phyloP scores from a whole-genome alignment of 2,113 vertebrate genomes.

The Picathartes gymnocephalus region DNA sequence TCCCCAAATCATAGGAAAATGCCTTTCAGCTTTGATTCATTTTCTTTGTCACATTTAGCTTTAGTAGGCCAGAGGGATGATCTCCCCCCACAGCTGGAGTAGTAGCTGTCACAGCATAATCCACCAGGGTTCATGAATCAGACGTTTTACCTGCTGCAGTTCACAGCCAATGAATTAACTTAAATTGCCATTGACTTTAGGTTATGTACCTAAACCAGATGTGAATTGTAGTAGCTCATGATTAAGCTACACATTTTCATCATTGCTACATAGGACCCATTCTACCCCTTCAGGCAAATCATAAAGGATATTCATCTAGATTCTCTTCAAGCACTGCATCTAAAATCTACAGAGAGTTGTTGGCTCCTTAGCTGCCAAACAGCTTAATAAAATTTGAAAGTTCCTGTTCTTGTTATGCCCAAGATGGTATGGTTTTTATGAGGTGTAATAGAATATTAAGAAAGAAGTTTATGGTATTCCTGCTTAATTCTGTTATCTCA shows the following conservation, averaged over 20 bases:
- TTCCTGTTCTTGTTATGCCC: background rate
- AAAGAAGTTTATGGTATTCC: background rate
- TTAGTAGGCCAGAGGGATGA: background rate
- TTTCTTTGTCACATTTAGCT: background rate
- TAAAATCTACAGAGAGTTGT: background rate
- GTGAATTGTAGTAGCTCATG: background rate
- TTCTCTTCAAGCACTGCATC: background rate
- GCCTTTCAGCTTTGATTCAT: background rate
- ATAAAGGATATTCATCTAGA: background rate
- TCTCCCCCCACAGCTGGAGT: background rate
- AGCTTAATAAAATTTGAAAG: background rate
- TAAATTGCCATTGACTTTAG: background rate
- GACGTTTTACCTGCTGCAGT: background rate
- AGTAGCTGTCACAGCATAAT: background rate
- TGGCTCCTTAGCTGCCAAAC: background rate
- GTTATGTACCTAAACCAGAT: background rate
- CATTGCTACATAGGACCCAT: background rate
- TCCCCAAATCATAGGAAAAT: background rate
- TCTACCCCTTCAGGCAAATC: background rate
- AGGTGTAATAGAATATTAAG: conserved; percentile 1
- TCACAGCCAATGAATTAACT: conserved; percentile 3
- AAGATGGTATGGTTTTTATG: background rate
- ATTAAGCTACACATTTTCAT: background rate
- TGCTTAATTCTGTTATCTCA: conserved; percentile 10
- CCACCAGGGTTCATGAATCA: background rate